These are phyloP conservation scores for Andrena bucephala DNA, from an alignment of 2,888 invertebrate genomes.

Conservation along the genomic window DNA sequence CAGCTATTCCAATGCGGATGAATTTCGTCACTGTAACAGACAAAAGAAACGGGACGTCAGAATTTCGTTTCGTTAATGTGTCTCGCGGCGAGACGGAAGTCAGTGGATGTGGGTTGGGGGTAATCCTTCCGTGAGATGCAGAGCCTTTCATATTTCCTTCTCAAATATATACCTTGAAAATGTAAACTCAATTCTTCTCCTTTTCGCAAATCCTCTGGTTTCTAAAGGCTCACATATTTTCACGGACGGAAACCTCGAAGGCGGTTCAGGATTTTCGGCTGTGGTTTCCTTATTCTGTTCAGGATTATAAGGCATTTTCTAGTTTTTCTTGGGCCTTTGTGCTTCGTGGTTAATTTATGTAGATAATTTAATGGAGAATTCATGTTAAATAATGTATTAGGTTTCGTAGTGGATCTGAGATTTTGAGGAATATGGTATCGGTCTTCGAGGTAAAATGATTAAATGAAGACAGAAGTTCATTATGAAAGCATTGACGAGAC, in stretches of 20 bases:
- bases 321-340: slow-evolving; percentile 1
- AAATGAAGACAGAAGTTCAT: slow-evolving; percentile 38
- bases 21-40: slow-evolving; percentile 96
- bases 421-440: slow-evolving; percentile 31
- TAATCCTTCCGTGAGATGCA: slow-evolving; percentile 16
- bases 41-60: slow-evolving; percentile 13
- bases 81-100: not conserved
- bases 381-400: slow-evolving; percentile 43
- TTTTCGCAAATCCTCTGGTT: not conserved
- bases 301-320: not conserved
- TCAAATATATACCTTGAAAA: not conserved
- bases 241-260: not conserved
- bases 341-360: slow-evolving; percentile 43
- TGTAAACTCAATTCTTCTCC: slow-evolving; percentile 22
- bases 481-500: slow-evolving; percentile 9
- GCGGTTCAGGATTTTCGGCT: not conserved
- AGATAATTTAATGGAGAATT: slow-evolving; percentile 53
- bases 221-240: not conserved
- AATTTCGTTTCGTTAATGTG: slow-evolving; percentile 1
- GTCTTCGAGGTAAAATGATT: slow-evolving; percentile 20
- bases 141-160: not conserved
- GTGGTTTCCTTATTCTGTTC: not conserved
- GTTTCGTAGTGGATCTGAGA: slow-evolving; percentile 10
- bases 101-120: not conserved
- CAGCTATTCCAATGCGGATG: slow-evolving; percentile 98